Conservation (phyloP, 2,113 vertebrate species). For the Carettochelys insculpta region DNA sequence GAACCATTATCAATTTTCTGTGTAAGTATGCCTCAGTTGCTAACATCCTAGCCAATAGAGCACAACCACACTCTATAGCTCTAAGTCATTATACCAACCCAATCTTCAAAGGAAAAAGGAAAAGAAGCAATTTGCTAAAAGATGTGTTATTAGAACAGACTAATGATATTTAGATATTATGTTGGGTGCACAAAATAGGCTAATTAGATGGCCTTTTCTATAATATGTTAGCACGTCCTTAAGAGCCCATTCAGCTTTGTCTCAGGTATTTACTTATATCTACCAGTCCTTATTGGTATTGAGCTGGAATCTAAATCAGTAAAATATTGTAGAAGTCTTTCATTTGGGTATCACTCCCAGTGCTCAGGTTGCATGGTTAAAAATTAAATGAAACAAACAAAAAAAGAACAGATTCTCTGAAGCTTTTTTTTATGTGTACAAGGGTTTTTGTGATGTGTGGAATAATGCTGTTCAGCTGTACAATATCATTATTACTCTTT, state of each 20-base stretch:
- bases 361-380: background rate
- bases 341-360: background rate
- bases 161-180: background rate
- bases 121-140: background rate
- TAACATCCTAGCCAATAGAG: background rate
- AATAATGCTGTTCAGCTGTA: background rate
- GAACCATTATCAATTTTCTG: constrained; percentile 86
- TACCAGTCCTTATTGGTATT: background rate
- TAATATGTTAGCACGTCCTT: background rate
- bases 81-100: background rate
- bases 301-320: background rate
- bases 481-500: background rate
- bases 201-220: background rate
- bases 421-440: background rate
- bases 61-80: background rate
- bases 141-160: background rate
- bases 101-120: background rate
- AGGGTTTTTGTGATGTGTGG: background rate
- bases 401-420: background rate
- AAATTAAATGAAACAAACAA: background rate
- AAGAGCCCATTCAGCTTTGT: background rate
- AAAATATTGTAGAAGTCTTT: background rate
- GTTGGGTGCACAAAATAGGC: fast-evolving
- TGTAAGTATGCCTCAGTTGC: constrained; percentile 78
- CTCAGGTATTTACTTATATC: background rate